A percentile compares a stretch with the other conserved stretches of the same genome.
phyloP scores from a whole-genome alignment of 2,888 invertebrate genomes.

The Drosophila borealis region DNA sequence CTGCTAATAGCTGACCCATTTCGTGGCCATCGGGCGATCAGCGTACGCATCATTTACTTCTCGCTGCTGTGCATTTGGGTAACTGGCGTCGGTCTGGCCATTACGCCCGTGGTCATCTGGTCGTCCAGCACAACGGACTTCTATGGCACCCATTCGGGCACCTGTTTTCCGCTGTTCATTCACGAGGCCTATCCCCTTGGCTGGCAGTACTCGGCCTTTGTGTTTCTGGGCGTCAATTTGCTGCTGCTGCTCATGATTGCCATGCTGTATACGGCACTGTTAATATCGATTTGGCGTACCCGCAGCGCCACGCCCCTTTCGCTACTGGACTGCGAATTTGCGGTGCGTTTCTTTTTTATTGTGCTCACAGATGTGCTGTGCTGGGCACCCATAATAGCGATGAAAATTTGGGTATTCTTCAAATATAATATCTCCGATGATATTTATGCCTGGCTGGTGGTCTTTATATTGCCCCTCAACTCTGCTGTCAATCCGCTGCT shows the following conservation, averaged over 20 bases:
- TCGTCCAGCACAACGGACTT: slow-evolving; percentile 86
- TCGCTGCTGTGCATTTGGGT: slow-evolving; percentile 87
- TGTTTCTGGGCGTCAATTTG: slow-evolving; percentile 89
- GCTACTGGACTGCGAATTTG: slow-evolving; percentile 88
- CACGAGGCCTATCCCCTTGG: slow-evolving; percentile 88
- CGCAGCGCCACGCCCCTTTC: slow-evolving; percentile 87
- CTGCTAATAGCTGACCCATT: slow-evolving; percentile 88
- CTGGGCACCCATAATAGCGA: slow-evolving; percentile 89
- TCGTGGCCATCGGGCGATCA: slow-evolving; percentile 86
- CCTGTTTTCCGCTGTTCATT: slow-evolving; percentile 90
- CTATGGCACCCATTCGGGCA: slow-evolving; percentile 88
- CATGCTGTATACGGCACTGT: slow-evolving; percentile 87
- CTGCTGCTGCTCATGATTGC: slow-evolving; percentile 87
- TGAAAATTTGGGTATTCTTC: slow-evolving; percentile 88
- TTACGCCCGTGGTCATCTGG: slow-evolving; percentile 88
- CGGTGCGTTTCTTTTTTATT: slow-evolving; percentile 88
- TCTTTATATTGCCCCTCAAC: slow-evolving; percentile 89
- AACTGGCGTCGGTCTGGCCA: slow-evolving; percentile 87
- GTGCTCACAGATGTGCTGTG: slow-evolving; percentile 89
- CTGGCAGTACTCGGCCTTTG: slow-evolving; percentile 90
- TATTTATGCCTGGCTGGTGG: slow-evolving; percentile 88
- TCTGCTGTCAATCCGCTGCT: slow-evolving; percentile 89
- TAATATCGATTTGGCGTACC: slow-evolving; percentile 88
- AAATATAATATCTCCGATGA: slow-evolving; percentile 87
- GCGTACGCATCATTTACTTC: slow-evolving; percentile 86